Evolutionary conservation across 2,888 invertebrate species (phyloP).

Genomic region (Acronicta leporina): DNA sequence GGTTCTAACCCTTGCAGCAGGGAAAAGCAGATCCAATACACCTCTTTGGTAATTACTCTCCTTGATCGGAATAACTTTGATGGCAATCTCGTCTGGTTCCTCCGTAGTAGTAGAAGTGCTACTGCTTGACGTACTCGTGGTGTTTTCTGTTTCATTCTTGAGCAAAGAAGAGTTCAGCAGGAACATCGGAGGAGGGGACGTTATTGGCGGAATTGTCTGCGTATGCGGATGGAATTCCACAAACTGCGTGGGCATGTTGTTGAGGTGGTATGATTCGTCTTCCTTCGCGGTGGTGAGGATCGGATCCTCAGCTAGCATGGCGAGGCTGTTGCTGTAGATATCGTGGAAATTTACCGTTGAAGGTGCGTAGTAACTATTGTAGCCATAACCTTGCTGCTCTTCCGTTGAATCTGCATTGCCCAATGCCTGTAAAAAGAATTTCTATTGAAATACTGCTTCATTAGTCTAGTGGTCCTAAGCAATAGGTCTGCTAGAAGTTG

Average conservation of each 20-base stretch:
- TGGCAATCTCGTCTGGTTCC: slow-evolving; percentile 47
- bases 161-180: slow-evolving; percentile 36
- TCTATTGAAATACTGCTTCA: background rate
- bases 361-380: slow-evolving; percentile 56
- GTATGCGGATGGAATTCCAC: slow-evolving; percentile 62
- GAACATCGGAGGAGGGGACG: slow-evolving; percentile 54
- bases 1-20: slow-evolving; percentile 68
- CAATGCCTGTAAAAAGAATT: slow-evolving; percentile 57
- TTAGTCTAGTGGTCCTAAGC: no score
- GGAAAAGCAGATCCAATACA: slow-evolving; percentile 75
- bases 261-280: slow-evolving; percentile 57
- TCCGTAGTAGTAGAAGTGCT: slow-evolving; percentile 44
- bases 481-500: no score
- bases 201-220: slow-evolving; percentile 10
- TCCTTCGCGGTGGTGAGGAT: slow-evolving; percentile 36
- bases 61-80: slow-evolving; percentile 61
- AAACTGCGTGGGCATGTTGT: slow-evolving; percentile 53
- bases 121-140: background rate
- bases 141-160: slow-evolving; percentile 9
- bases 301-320: slow-evolving; percentile 55
- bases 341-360: slow-evolving; percentile 70
- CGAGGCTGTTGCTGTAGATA: slow-evolving; percentile 64
- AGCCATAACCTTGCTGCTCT: slow-evolving; percentile 57
- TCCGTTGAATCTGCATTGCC: slow-evolving; percentile 60
- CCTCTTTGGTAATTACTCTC: slow-evolving; percentile 64